Percentiles rank a stretch among this genome's conserved stretches.
Evolutionary conservation across 2,888 invertebrate species (phyloP).

Genomic region (Pseudococcus jackbeardsleyi): DNA sequence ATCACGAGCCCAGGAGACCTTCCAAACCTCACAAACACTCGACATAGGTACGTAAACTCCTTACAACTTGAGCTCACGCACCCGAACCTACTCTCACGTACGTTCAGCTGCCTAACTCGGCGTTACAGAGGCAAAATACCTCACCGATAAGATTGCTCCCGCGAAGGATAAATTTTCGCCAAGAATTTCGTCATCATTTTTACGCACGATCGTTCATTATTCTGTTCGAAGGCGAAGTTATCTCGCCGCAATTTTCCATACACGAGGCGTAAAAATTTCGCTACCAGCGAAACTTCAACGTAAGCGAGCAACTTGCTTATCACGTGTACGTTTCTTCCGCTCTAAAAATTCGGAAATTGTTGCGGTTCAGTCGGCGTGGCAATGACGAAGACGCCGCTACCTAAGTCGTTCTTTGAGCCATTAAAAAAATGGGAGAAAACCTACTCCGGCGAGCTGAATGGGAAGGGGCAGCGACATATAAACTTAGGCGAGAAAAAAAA

Average conservation of each 20-base stretch:
- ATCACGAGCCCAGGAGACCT: too few species aligned
- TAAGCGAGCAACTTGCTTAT: background rate
- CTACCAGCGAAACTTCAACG: background rate
- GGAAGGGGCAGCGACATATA: background rate
- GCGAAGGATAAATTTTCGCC: background rate
- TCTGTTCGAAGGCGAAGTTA: background rate
- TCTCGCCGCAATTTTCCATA: background rate
- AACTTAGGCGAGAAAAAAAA: background rate
- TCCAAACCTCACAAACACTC: too few species aligned
- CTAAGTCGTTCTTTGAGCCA: conserved; percentile 14
- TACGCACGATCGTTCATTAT: background rate
- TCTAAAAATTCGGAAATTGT: conserved; percentile 30
- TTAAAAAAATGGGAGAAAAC: background rate
- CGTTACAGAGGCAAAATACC: too few species aligned
- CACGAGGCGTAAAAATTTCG: background rate
- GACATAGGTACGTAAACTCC: too few species aligned
- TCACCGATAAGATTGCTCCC: too few species aligned
- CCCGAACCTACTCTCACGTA: too few species aligned
- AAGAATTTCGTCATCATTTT: background rate
- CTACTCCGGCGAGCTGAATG: background rate
- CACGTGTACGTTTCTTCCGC: conserved; percentile 40
- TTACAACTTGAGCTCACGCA: too few species aligned
- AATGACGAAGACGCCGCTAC: background rate
- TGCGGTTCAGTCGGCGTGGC: background rate
- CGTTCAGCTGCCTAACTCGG: too few species aligned